Base-by-base conservation (phyloP, 2,888 invertebrate species). In the Drosophila vallismaia region DNA sequence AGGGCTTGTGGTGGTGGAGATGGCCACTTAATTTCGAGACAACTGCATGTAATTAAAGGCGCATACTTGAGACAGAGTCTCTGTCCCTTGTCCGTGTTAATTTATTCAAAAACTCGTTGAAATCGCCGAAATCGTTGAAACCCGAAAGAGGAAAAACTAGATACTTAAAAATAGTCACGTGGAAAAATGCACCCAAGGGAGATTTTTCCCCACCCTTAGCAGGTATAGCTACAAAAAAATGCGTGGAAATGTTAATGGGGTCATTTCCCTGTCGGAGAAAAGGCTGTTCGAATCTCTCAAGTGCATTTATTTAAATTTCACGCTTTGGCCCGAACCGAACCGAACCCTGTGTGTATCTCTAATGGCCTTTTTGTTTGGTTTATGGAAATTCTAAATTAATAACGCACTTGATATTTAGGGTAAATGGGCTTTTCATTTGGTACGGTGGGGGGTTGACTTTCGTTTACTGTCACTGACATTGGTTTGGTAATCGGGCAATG, bases 61-160 rank as follows among this genome's bases (percentile, higher is more conserved):
- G 42, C 66, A 54, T 69, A 69, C 48, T 64, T 48, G 60, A 54
- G 72, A 57, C 50, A 28, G 28, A 53, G 49, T 36, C n/a, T n/a
- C 19, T 40, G 68, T 52, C 5, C 36, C n/a, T 5, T n/a, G 6
- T 36, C 12, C n/a, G 74, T 69, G 71, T 81, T 75, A 55, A 68
- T 81, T 84, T 69, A 51, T 77, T 24, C 79, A 62, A 85, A 85
- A 85, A 85, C 82, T 79, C 82, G 82, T 79, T 74, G 76, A 78
- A 69, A 70, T 68, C 49, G 69, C 69, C 69, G 49, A 60, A 69
- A 70, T 68, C 49, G 69, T 60, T 60, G 49, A 60, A 68, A 67
- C 49, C 31, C 38, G 28, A 42, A 38, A 14, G 12, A 40, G 42
- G 4, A 40, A 62, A 31, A 63, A 36, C 36, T 6, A 19, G 52